Conservation (phyloP, 2,888 invertebrate species). For the Operophtera brumata region DNA sequence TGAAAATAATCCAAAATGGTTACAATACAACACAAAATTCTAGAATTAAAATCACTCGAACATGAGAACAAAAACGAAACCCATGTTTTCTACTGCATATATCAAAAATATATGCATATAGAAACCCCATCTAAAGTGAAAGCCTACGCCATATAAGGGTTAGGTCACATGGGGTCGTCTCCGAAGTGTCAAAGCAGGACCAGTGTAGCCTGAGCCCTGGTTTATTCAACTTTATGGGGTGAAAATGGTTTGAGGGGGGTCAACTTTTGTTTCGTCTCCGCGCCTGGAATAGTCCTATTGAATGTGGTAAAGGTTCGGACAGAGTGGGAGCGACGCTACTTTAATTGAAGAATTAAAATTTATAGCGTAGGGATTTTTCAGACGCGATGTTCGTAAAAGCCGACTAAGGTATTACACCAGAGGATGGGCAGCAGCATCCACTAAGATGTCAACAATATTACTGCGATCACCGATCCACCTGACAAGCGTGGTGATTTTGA, state of each 20-base stretch:
- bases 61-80: background rate
- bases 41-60: too few species aligned
- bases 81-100: conserved; percentile 6
- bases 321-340: conserved; percentile 1
- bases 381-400: too few species aligned
- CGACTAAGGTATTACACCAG: too few species aligned
- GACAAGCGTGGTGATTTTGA: too few species aligned
- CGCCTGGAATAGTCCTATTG: conserved; percentile 33
- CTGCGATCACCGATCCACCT: too few species aligned
- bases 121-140: conserved; percentile 39
- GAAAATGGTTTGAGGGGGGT: conserved; percentile 15
- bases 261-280: conserved; percentile 29
- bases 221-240: conserved; percentile 22
- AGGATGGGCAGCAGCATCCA: too few species aligned
- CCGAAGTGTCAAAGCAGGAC: conserved; percentile 34
- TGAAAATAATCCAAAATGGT: too few species aligned
- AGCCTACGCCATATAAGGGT: conserved; percentile 39
- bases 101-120: conserved; percentile 23
- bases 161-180: conserved; percentile 39
- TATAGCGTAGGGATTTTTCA: too few species aligned
- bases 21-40: too few species aligned
- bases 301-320: conserved; percentile 28
- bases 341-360: background rate
- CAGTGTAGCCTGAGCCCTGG: conserved; percentile 29
- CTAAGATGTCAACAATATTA: too few species aligned